Conservation (phyloP, 2,113 vertebrate species). For the Eira barbara region DNA sequence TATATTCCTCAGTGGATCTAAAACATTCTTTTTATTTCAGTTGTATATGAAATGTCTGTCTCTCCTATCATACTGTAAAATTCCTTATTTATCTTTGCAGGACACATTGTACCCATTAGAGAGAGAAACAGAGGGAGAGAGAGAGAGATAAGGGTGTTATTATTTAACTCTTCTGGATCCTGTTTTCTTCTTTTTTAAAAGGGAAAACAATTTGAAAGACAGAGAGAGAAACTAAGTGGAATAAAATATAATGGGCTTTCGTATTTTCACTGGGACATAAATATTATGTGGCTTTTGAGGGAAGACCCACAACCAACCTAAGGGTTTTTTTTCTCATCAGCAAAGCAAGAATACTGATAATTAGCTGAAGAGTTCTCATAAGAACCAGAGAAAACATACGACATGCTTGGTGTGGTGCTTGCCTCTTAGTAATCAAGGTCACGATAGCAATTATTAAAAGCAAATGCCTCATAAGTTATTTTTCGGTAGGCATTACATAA, state of each 20-base stretch:
- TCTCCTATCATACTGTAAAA: conserved; percentile 4
- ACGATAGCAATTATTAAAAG: not conserved
- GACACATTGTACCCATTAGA: not conserved
- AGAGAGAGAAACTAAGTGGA: not conserved
- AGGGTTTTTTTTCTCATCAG: not conserved
- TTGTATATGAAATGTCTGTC: conserved; percentile 35
- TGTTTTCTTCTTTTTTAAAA: not conserved
- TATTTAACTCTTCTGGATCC: not conserved
- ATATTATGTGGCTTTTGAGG: not conserved
- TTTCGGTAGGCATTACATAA: not conserved
- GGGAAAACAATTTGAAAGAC: not conserved
- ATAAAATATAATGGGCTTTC: not conserved
- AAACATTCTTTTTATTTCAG: conserved; percentile 36
- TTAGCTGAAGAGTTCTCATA: not conserved
- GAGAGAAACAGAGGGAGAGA: not conserved
- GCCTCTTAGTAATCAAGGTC: not conserved
- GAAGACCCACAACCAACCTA: not conserved
- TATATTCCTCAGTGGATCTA: conserved; percentile 38
- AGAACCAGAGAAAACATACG: not conserved
- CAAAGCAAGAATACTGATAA: not conserved
- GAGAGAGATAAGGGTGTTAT: not conserved
- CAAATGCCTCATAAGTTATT: not conserved
- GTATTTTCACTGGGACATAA: not conserved
- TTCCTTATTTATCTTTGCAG: conserved; percentile 38
- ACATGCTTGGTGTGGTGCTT: too few relatives aligned